Base-by-base conservation (phyloP, 2,113 vertebrate genomes). In the Periophthalmodon schlosseri region DNA sequence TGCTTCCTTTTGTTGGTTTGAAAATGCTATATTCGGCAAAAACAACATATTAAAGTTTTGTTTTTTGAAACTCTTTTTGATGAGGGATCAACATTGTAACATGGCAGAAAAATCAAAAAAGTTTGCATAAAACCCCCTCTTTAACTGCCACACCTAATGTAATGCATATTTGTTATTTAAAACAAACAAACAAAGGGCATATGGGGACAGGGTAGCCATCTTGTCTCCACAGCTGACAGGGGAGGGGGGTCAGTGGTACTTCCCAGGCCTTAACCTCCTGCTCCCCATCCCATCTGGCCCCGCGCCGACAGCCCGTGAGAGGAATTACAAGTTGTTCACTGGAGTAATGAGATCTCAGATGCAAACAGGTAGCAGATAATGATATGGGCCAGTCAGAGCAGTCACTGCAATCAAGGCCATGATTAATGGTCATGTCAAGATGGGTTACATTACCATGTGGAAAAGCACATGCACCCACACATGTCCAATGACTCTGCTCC, bases 251-350 rank as follows among this genome's bases (percentile, higher is more conserved):
- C 81, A 87, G 82, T 9, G 39, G 75, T 85, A 84, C 87, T 87
- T 90, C 87, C 78, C 79, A 85, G 90, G 84, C 89, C 84, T 75
- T 72, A 34, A 70, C 75, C 64, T 70, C 71, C 70, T 44, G 7
- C 39, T 46, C 72, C 36, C 36, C 60, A 72, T 88, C 84, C 87
- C 92, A 93, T 94, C 91, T 93, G 93, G 91, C 86, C 28, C 84
- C 63, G 70, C 34, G 3, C 82, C 79, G 77, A 78, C 79, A 77
- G 80, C 49, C 72, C 85, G 83, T 86, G 80, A 74, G 72, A 66
- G 66, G 81, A 82, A 90, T 91, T 85, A 87, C 83, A 89, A 92
- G 68, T 86, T 77, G 80, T 90, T 88, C 89, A 79, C 83, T 77
- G 84, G 80, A 72, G 73, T 80, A 78, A 89, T 81, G 82, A 92